Evolutionary conservation across 2,113 vertebrate species (phyloP), one percentile per base, ranked within the genome.

Genomic region (Mixornis gularis): DNA sequence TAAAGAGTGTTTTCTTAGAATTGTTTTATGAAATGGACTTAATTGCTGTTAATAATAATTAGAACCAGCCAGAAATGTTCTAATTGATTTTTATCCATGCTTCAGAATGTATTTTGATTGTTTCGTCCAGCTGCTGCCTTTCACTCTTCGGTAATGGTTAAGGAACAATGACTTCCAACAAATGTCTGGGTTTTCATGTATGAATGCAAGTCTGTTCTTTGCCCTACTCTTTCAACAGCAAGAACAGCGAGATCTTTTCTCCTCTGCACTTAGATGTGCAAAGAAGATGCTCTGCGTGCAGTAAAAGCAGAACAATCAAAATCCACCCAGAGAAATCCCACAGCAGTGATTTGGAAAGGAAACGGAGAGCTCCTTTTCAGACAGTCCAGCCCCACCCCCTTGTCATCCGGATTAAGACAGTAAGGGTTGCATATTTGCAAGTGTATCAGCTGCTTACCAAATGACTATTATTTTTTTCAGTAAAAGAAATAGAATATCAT

Each of bases 221-320:
- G 71, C 92, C 65, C 81, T 89, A 55, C 80, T 86, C 56, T 92
- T 95, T 77, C 93, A 93, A 76, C 46, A 85, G 70, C 6, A 4
- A 69, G 96, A 93, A 79, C 51, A 87, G 70, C 2, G 1, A 69
- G 96, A 85, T 90, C 94, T 72, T 94, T 96, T 96, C 18, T 81
- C 68, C 71, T 92, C 74, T 89, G 66, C 53, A 52, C 94, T 96
- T 94, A 95, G 96, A 96, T 94, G 93, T 92, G 95, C 91, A 94
- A 90, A 93, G 77, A 96, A 94, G 93, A 92, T 89, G 85, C 93
- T 95, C 85, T 95, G 85, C 15, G 25, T 96, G 93, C 94, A 90
- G 90, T 91, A 72, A 94, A 95, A 93, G 59, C 81, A 90, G 96
- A 95, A 96, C 89, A 93, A 87, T 91, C 87, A 80, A 92, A 96